These are phyloP conservation scores for Andrena bicolor DNA, from an alignment of 2,888 invertebrate species.

Conservation along the genomic window DNA sequence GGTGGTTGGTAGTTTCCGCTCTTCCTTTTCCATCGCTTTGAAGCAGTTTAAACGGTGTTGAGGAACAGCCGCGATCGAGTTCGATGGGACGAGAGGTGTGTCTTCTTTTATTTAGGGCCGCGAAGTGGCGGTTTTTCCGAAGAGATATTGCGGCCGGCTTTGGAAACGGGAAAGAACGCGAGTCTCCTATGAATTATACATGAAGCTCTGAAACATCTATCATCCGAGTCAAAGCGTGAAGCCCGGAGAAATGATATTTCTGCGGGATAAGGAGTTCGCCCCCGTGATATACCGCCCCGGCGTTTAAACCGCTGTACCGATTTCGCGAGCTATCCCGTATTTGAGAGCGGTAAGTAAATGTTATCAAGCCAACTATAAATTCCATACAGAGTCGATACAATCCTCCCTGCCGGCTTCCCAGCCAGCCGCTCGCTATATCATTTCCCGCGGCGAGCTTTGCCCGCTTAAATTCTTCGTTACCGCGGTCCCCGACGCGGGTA, in stretches of 20 bases:
- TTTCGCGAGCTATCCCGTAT: conserved; percentile 24
- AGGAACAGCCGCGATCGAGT: no score
- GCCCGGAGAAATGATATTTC: conserved; percentile 39
- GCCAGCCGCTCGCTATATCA: conserved; percentile 2
- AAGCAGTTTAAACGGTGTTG: no score
- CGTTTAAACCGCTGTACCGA: conserved; percentile 37
- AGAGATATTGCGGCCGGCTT: background rate
- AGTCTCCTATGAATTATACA: conserved; percentile 25
- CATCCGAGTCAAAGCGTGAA: conserved; percentile 19
- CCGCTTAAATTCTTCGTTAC: conserved; percentile 30
- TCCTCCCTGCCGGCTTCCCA: no score
- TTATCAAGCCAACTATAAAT: conserved; percentile 51
- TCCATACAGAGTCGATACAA: conserved; percentile 40
- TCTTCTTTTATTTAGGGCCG: background rate
- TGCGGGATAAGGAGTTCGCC: conserved; percentile 28
- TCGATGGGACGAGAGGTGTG: no score
- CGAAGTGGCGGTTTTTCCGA: conserved; percentile 3
- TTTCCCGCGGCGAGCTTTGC: background rate
- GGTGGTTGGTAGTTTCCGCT: background rate
- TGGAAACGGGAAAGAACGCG: background rate
- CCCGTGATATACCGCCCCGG: background rate
- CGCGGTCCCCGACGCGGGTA: background rate
- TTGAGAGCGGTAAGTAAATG: conserved; percentile 45
- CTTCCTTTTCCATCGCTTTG: no score
- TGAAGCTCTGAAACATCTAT: conserved; percentile 7